phyloP scores from a whole-genome alignment of 2,797 vertebrate genomes.

The Argya squamiceps region DNA sequence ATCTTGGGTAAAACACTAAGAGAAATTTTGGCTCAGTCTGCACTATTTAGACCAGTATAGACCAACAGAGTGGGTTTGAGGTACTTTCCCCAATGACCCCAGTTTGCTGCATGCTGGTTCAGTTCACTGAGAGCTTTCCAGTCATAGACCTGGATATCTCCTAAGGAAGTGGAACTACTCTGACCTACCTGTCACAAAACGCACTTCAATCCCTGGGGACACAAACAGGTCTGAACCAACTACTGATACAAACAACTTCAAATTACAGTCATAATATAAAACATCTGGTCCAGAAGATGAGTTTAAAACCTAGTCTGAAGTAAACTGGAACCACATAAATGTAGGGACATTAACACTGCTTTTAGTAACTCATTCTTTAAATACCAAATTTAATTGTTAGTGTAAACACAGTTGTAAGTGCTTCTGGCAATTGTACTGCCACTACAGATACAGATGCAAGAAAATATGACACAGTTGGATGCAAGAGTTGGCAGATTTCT shows the following conservation, averaged over 20 bases:
- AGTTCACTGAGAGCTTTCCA: neutral
- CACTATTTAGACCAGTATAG: neutral
- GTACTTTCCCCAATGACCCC: neutral
- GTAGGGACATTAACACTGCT: neutral
- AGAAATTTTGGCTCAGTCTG: neutral
- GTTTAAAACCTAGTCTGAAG: neutral
- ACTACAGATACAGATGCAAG: neutral
- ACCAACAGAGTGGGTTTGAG: neutral
- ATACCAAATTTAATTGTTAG: neutral
- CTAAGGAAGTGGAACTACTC: neutral
- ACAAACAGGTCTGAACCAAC: neutral
- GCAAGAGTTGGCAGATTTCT: neutral
- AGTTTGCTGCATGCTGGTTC: neutral
- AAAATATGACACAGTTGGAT: neutral
- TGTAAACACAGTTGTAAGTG: neutral
- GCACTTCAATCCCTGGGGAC: neutral
- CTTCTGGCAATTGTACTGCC: neutral
- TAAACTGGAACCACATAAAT: neutral
- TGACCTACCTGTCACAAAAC: neutral
- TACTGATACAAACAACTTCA: neutral
- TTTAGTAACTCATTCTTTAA: neutral
- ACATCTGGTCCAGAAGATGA: neutral
- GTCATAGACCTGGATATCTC: accelerated
- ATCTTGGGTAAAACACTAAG: neutral
- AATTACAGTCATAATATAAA: neutral